Base-by-base conservation (phyloP, 2,113 vertebrate species). In the Fulmarus glacialis region DNA sequence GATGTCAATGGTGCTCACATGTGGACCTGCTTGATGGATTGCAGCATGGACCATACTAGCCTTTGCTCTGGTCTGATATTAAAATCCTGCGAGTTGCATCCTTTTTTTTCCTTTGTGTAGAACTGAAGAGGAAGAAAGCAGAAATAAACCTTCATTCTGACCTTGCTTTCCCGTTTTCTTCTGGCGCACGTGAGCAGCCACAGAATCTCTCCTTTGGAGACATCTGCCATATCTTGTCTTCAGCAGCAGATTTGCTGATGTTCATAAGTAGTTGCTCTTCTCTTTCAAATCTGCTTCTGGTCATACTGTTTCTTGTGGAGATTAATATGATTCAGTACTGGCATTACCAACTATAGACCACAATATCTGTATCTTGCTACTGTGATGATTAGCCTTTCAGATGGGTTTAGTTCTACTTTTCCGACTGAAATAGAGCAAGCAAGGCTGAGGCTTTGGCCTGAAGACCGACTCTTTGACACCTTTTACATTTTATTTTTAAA, bases 171-270 rank as follows among this genome's bases (percentile, higher is more conserved):
- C 13, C 6, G 3, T 72, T 82, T 58, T 55, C 34, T 89, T 23
- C 9, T 42, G 58, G 36, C 24, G 29, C 14, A 15, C 0, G 0
- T 3, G 21, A 73, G 29, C 42, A 58, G 47, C 21, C 18, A 26
- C 5, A 22, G 21, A 67, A 62, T 34, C 32, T 56, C 17, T 47
- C 27, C 12, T 75, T 74, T 2, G 8, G 26, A 67, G 29, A 15
- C 12, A 16, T n/a, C 58, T 56, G 66, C 20, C 24, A 4, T 38
- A 16, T 30, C 19, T 15, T 63, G 53, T 64, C 30, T 62, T 68
- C 53, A 67, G 48, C 36, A 52, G 42, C 4, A 10, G n/a, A 23
- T 45, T n/a, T 67, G 11, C 47, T 56, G 52, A 9, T 71, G 52
- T n/a, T 81, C 11, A 3, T 16, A 21, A 50, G 22, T 14, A 16